Conservation (phyloP, 2,888 invertebrate genomes). For the Rhagonycha fulva region DNA sequence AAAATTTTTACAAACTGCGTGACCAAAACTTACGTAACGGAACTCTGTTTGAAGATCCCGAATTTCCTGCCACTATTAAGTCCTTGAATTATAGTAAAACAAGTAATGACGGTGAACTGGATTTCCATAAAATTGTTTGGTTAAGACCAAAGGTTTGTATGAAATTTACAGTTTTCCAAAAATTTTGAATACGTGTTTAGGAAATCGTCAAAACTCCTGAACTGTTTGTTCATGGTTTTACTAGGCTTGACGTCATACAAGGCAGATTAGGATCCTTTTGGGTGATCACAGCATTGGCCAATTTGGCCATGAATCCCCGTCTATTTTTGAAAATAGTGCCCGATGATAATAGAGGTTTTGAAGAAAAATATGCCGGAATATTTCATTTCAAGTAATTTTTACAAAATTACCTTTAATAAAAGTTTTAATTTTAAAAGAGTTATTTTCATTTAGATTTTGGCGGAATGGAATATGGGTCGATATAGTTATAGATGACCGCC, state of each 20-base stretch:
- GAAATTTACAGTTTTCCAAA: not conserved
- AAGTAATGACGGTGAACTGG: constrained; percentile 59
- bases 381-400: constrained; percentile 94
- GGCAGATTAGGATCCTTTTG: constrained; percentile 97
- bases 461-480: constrained; percentile 94
- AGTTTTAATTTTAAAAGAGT: not conserved
- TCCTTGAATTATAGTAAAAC: constrained; percentile 85
- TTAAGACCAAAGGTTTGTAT: constrained; percentile 79
- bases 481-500: constrained; percentile 89
- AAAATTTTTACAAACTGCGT: constrained; percentile 68
- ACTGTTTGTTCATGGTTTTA: constrained; percentile 92
- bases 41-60: constrained; percentile 86
- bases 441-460: constrained; percentile 72
- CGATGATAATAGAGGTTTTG: constrained; percentile 86
- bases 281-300: constrained; percentile 93
- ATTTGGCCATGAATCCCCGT: constrained; percentile 82
- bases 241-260: constrained; percentile 96
- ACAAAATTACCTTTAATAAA: not conserved
- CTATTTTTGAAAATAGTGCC: constrained; percentile 96
- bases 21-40: constrained; percentile 75
- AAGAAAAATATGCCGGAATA: constrained; percentile 91
- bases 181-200: constrained; percentile 56
- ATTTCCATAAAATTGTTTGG: constrained; percentile 79
- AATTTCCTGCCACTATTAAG: constrained; percentile 81
- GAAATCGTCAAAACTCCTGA: constrained; percentile 86